Evolutionary conservation across 2,888 invertebrate genomes (phyloP), one percentile per base, ranked within the genome.

Genomic region (Saturnia pavonia): DNA sequence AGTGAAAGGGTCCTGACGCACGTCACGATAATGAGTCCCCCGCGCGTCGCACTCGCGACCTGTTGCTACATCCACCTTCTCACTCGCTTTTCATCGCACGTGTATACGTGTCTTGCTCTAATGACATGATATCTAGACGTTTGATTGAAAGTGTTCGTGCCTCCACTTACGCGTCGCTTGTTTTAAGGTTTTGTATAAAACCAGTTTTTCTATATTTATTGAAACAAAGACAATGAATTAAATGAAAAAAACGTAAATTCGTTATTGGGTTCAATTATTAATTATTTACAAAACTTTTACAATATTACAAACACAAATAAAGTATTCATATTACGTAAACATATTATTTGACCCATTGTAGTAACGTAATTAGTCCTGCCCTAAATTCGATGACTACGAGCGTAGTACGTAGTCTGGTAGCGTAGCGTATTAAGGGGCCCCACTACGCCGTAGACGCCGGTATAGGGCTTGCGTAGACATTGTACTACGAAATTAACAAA

Each of bases 1-100:
- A 94, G 91, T 92, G 94, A 94, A 92, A 94, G 92, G 92, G 89
- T 83, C 88, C 76, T 95, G 95, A 95, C 95, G 95, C 95, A 95
- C 88, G 77, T 79, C 86, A 88, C 91, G 91, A 92, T 94, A 95
- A 94, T 92, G 88, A 82, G 76, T 77, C 82, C 82, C 82, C 84
- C 84, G 76, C 85, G 72, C 80, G 79, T 73, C 78, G 75, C 79
- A 74, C 78, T 77, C 79, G 79, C 81, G 77, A 91, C 92, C 91
- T 93, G 92, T 93, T 92, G 92, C 92, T 88, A 91, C 82, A 90
- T 76, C 82, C 80, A 75, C 75, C 75, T 73, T 88, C 88, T 74
- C 85, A 69, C 76, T 91, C 87, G 65, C 75, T 70, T 84, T 7
- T 74, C 65, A 66, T 1, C 73, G 79, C 72, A 60, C 70, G 73